A percentile compares a stretch with the other conserved stretches of the same genome.
Evolutionary conservation across 1,140 invertebrate genomes (phyloP).

Genomic region (Venturia canescens): DNA sequence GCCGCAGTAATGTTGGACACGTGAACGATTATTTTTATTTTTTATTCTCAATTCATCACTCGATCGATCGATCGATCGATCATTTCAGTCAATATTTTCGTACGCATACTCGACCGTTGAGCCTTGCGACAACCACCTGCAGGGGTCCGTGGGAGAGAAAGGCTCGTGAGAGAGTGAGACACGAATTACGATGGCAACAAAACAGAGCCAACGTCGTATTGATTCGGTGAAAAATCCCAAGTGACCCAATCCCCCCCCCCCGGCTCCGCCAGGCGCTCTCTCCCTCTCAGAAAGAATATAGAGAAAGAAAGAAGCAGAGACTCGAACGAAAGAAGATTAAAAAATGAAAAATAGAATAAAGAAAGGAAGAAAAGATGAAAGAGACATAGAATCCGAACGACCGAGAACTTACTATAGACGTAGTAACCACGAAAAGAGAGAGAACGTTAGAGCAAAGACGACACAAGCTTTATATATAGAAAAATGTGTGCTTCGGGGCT

Average conservation of each 20-base stretch:
- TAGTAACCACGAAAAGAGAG: neutral
- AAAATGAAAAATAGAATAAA: too few species aligned
- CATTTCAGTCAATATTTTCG: too few species aligned
- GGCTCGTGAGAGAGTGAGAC: neutral
- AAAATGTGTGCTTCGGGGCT: neutral
- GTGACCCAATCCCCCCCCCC: too few species aligned
- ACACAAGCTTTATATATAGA: constrained; percentile 27
- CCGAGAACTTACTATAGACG: neutral
- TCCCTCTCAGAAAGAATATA: constrained; percentile 48
- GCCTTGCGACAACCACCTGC: constrained; percentile 66
- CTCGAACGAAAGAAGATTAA: neutral
- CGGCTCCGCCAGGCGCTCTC: too few species aligned
- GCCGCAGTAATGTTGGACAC: too few species aligned
- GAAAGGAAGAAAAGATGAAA: neutral
- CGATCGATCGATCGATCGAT: too few species aligned
- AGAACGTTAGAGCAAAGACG: neutral
- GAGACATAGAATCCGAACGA: neutral
- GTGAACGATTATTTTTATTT: too few species aligned
- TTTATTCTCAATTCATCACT: too few species aligned
- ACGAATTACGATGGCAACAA: neutral
- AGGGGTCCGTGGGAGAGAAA: constrained; percentile 1
- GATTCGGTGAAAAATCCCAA: constrained; percentile 63
- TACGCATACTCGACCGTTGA: too few species aligned
- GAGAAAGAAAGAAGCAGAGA: constrained; percentile 27
- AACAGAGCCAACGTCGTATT: constrained; percentile 51